A percentile compares a stretch with the other conserved stretches of the same genome.
phyloP scores from a whole-genome alignment of 1,140 invertebrate species.

The Battus philenor region DNA sequence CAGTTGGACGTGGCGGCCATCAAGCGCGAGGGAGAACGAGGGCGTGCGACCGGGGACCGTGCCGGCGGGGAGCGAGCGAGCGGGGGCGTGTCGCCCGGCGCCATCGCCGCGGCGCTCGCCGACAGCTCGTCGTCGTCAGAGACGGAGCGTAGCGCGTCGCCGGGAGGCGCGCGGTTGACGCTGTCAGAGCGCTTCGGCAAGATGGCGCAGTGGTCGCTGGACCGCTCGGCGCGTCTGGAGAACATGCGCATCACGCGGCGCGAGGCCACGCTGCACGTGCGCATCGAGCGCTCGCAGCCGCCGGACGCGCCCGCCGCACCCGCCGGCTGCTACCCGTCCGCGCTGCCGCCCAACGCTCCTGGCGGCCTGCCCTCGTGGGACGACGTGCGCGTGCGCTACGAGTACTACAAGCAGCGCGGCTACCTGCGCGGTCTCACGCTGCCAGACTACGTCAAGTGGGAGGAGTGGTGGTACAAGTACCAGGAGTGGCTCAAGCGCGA shows the following conservation, averaged over 20 bases:
- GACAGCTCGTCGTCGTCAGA: slow-evolving; percentile 49
- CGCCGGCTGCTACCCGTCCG: slow-evolving; percentile 84
- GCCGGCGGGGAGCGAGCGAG: slow-evolving; percentile 20
- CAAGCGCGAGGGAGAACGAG: slow-evolving; percentile 60
- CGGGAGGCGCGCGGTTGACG: slow-evolving; percentile 77
- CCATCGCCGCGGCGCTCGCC: slow-evolving; percentile 53
- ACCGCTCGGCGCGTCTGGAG: slow-evolving; percentile 85
- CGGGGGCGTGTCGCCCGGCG: slow-evolving; percentile 51
- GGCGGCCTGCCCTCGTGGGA: slow-evolving; percentile 87
- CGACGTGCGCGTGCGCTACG: slow-evolving; percentile 88
- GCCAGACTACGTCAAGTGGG: slow-evolving; percentile 93
- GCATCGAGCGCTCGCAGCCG: slow-evolving; percentile 77
- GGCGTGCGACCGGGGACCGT: slow-evolving; percentile 10
- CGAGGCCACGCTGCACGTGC: slow-evolving; percentile 80
- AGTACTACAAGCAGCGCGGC: slow-evolving; percentile 91
- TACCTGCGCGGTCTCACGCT: slow-evolving; percentile 84
- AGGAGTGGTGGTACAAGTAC: slow-evolving; percentile 96
- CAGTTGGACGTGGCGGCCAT: slow-evolving; percentile 55
- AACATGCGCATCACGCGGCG: slow-evolving; percentile 89
- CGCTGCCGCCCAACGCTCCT: slow-evolving; percentile 82
- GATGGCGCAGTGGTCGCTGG: slow-evolving; percentile 92
- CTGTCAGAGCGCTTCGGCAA: slow-evolving; percentile 90
- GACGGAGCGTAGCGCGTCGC: slow-evolving; percentile 39
- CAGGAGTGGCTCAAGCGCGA: slow-evolving; percentile 93
- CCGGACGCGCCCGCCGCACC: slow-evolving; percentile 44